Conservation (phyloP, 2,113 vertebrate genomes). For the Bubo bubo region DNA sequence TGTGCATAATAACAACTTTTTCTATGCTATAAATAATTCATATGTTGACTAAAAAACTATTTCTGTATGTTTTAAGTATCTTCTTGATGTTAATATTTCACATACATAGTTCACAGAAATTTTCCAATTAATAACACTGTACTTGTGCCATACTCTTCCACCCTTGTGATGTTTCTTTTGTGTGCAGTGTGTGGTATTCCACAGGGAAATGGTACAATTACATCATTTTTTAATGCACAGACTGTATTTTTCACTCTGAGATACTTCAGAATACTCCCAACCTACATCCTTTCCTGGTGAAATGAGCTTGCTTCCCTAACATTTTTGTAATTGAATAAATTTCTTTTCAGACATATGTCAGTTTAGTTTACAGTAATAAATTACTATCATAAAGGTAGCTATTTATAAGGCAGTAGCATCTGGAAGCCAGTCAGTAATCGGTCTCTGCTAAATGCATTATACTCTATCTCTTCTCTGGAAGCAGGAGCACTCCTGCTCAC, state of each 20-base stretch:
- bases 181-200: background rate
- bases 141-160: background rate
- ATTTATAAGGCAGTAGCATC: background rate
- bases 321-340: background rate
- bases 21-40: background rate
- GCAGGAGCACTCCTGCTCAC: background rate
- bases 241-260: background rate
- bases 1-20: background rate
- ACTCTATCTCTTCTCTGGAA: background rate
- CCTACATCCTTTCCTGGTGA: background rate
- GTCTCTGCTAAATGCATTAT: background rate
- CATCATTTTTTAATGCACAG: background rate
- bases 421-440: background rate
- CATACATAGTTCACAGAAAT: background rate
- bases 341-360: background rate
- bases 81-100: background rate
- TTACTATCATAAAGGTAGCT: background rate
- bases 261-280: background rate
- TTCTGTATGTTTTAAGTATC: background rate
- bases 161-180: background rate
- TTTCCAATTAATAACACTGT: background rate
- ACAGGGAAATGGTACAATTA: accelerated
- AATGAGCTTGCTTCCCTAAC: background rate
- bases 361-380: background rate
- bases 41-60: background rate